Conservation (phyloP, 2,797 vertebrate species). For the Ctenosaura bakeri region DNA sequence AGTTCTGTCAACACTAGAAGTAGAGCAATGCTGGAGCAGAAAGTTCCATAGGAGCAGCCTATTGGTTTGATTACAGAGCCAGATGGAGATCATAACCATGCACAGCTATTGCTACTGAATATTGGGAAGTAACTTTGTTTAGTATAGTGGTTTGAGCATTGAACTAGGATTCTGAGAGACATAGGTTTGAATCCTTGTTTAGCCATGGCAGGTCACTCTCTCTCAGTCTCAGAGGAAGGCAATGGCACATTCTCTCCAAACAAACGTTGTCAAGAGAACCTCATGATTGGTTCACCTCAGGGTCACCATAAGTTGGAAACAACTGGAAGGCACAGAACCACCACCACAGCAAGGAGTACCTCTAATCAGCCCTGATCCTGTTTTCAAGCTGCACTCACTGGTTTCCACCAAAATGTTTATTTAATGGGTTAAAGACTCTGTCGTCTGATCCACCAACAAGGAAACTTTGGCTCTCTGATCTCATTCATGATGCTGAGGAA, state of each 20-base stretch:
- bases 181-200: no score
- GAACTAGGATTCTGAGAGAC: no score
- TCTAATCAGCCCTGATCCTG: slow-evolving; percentile 36
- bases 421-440: slow-evolving; percentile 58
- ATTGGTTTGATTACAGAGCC: background rate
- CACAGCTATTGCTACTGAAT: no score
- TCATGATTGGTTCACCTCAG: no score
- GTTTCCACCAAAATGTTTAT: slow-evolving; percentile 88
- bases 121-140: background rate
- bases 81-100: background rate
- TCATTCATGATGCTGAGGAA: slow-evolving; percentile 90
- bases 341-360: background rate
- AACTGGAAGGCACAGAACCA: no score
- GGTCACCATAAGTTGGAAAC: no score
- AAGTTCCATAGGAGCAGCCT: background rate
- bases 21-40: background rate
- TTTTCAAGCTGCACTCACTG: slow-evolving; percentile 89
- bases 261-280: no score
- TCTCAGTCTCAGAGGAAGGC: no score
- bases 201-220: no score
- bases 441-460: slow-evolving; percentile 77
- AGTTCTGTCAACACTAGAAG: background rate
- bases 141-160: no score
- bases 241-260: no score
- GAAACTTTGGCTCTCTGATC: slow-evolving; percentile 90